Conservation (phyloP, 2,113 vertebrate species). For the Todiramphus chloris region DNA sequence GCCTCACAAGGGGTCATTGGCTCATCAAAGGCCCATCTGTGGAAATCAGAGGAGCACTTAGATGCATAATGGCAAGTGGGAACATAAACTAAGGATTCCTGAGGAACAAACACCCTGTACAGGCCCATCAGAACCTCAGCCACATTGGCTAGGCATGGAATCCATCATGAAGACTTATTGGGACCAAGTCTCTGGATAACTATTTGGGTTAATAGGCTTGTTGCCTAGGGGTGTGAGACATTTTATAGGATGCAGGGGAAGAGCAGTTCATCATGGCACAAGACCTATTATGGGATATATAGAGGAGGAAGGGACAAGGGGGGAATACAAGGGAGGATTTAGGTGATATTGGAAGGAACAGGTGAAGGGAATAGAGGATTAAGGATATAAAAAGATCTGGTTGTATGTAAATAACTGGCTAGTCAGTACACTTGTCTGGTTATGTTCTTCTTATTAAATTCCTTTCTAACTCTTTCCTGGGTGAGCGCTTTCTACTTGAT, state of each 20-base stretch:
- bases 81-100: background rate
- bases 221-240: background rate
- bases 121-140: background rate
- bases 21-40: background rate
- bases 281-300: background rate
- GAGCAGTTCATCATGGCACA: background rate
- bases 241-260: background rate
- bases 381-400: background rate
- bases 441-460: background rate
- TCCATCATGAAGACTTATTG: background rate
- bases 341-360: background rate
- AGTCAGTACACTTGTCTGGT: background rate
- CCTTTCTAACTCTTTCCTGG: background rate
- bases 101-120: background rate
- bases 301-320: background rate
- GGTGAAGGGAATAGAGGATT: background rate
- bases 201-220: background rate
- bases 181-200: background rate
- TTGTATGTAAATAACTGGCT: background rate
- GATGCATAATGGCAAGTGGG: background rate
- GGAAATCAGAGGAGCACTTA: background rate
- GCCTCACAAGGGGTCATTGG: background rate
- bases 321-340: background rate
- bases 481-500: accelerated
- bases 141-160: background rate